These are phyloP conservation scores for Panzeria rudis DNA, from an alignment of 2,888 invertebrate genomes.

Conservation along the genomic window DNA sequence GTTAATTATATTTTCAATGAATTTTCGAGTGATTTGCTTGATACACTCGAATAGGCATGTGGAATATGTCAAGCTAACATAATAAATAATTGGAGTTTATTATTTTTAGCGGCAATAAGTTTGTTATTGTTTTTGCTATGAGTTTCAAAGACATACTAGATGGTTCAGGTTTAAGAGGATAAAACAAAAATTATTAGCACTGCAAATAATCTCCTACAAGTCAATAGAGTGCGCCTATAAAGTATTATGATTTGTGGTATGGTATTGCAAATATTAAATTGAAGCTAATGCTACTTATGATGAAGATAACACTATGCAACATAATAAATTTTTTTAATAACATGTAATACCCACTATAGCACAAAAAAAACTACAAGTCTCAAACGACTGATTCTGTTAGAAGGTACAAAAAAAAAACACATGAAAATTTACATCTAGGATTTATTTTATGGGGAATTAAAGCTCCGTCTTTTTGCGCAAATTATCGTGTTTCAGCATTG, in stretches of 20 bases:
- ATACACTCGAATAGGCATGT: conserved; percentile 23
- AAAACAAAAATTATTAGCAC: not conserved
- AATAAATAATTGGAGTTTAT: conserved; percentile 56
- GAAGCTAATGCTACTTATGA: not conserved
- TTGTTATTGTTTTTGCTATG: not conserved
- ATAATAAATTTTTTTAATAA: too few relatives aligned
- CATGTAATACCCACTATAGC: too few relatives aligned
- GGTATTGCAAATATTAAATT: not conserved
- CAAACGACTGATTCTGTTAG: too few relatives aligned
- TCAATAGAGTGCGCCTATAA: not conserved
- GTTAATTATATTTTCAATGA: conserved; percentile 65
- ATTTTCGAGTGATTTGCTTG: conserved; percentile 61
- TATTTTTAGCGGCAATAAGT: conserved; percentile 14
- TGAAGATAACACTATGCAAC: not conserved
- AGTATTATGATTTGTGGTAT: not conserved
- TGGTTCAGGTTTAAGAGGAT: not conserved
- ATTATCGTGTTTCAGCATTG: too few relatives aligned
- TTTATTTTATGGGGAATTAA: too few relatives aligned
- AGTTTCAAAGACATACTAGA: not conserved
- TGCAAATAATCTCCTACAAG: not conserved
- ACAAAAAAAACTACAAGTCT: too few relatives aligned
- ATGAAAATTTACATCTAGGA: too few relatives aligned
- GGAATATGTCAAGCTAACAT: conserved; percentile 47
- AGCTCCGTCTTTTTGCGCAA: too few relatives aligned
- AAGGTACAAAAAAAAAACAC: too few relatives aligned